phyloP scores from a whole-genome alignment of 2,113 vertebrate species.

The Notechis scutatus region DNA sequence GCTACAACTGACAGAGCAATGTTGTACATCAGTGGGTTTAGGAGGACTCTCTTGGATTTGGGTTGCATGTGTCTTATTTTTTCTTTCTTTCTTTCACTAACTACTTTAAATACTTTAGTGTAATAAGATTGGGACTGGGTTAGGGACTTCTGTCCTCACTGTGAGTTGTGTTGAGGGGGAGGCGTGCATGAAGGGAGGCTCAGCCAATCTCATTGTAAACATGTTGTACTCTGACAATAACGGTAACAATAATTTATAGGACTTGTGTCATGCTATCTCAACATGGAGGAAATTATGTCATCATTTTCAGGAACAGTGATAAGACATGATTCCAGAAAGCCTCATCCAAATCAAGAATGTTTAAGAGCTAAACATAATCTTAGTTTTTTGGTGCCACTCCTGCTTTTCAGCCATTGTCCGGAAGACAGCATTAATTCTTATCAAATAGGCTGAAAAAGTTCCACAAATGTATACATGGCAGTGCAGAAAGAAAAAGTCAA shows the following conservation, averaged over 20 bases:
- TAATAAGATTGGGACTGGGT: neutral
- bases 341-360: neutral
- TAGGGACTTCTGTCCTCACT: too few relatives aligned
- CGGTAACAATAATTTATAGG: neutral
- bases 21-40: neutral
- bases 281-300: neutral
- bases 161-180: too few relatives aligned
- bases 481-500: slow-evolving; percentile 4
- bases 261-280: neutral
- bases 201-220: too few relatives aligned
- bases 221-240: too few relatives aligned
- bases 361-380: neutral
- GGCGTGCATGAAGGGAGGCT: too few relatives aligned
- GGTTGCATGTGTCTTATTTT: neutral
- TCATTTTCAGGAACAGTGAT: neutral
- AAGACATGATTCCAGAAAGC: neutral
- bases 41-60: neutral
- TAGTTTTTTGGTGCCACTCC: neutral
- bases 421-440: neutral
- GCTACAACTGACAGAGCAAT: neutral
- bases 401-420: neutral
- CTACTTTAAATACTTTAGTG: neutral
- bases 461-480: neutral
- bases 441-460: neutral
- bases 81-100: neutral